Conservation (phyloP, 2,113 vertebrate species). For the zebrafish (Danio rerio) region DNA sequence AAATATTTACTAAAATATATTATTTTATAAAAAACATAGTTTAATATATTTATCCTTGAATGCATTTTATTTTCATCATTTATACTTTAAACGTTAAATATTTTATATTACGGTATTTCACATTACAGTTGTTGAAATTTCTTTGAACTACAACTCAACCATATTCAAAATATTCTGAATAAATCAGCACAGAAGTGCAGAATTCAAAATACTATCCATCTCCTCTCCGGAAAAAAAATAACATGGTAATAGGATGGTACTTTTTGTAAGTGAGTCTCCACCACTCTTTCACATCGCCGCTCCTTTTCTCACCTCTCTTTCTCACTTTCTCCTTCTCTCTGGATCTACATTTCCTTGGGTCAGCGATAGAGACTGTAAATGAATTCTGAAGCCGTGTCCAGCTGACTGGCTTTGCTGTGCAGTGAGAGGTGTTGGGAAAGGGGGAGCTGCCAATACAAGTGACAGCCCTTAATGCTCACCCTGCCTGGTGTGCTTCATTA, state of each 20-base stretch:
- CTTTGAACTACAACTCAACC: too few relatives aligned
- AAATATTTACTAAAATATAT: too few relatives aligned
- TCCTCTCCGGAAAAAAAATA: neutral
- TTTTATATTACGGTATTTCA: too few relatives aligned
- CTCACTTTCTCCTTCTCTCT: conserved; percentile 18
- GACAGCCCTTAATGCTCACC: conserved; percentile 54
- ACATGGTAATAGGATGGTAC: neutral
- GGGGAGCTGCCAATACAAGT: conserved; percentile 49
- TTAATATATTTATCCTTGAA: too few relatives aligned
- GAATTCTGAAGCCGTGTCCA: conserved; percentile 50
- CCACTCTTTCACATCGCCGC: neutral
- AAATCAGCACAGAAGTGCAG: too few relatives aligned
- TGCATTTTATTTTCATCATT: too few relatives aligned
- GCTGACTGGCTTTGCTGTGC: conserved; percentile 49
- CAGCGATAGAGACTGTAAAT: conserved; percentile 53
- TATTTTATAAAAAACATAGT: too few relatives aligned
- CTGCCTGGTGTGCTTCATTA: conserved; percentile 57
- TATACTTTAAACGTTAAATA: too few relatives aligned
- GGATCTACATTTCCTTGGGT: conserved; percentile 53
- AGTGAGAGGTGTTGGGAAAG: conserved; percentile 29
- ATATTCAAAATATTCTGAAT: too few relatives aligned
- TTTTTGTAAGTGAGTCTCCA: neutral
- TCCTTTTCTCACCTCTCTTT: conserved; percentile 20
- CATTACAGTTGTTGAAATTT: too few relatives aligned
- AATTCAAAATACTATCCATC: neutral